A percentile compares a stretch with the other conserved stretches of the same genome.
Evolutionary conservation across 2,888 invertebrate species (phyloP).

Genomic region (Subacronicta megacephala): DNA sequence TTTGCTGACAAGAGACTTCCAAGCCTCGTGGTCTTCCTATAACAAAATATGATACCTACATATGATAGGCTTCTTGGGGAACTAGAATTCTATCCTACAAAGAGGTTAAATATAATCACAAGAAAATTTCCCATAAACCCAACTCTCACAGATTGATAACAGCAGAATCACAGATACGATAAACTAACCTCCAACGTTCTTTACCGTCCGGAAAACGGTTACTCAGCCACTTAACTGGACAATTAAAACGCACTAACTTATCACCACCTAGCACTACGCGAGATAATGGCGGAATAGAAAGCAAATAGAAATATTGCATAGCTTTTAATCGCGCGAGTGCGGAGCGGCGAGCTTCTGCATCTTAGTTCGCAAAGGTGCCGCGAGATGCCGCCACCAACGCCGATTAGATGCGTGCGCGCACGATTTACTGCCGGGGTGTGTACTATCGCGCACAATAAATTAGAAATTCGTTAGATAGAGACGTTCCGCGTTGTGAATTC

Average conservation of each 20-base stretch:
- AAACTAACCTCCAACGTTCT: slow-evolving; percentile 44
- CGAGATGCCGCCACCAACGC: slow-evolving; percentile 79
- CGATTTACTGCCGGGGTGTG: slow-evolving; percentile 82
- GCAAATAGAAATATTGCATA: slow-evolving; percentile 80
- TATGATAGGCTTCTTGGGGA: no score
- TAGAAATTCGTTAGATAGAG: slow-evolving; percentile 89
- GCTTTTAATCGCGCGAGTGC: slow-evolving; percentile 56
- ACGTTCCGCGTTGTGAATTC: slow-evolving; percentile 76
- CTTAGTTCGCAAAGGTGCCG: slow-evolving; percentile 85
- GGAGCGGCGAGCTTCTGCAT: slow-evolving; percentile 79
- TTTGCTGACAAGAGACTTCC: no score
- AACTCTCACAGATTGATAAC: slow-evolving; percentile 27
- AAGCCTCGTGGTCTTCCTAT: no score
- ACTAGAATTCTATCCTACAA: no score
- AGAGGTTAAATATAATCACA: no score
- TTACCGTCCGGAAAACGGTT: slow-evolving; percentile 47
- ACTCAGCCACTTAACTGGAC: slow-evolving; percentile 56
- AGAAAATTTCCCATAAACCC: slow-evolving; percentile 10
- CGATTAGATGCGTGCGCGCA: slow-evolving; percentile 85
- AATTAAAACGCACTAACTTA: slow-evolving; percentile 64
- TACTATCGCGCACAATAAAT: slow-evolving; percentile 86
- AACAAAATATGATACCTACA: no score
- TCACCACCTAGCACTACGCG: slow-evolving; percentile 70
- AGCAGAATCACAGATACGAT: slow-evolving; percentile 40
- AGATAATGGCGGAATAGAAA: slow-evolving; percentile 64